phyloP scores from a whole-genome alignment of 2,797 vertebrate species.

The Glossophaga mutica region DNA sequence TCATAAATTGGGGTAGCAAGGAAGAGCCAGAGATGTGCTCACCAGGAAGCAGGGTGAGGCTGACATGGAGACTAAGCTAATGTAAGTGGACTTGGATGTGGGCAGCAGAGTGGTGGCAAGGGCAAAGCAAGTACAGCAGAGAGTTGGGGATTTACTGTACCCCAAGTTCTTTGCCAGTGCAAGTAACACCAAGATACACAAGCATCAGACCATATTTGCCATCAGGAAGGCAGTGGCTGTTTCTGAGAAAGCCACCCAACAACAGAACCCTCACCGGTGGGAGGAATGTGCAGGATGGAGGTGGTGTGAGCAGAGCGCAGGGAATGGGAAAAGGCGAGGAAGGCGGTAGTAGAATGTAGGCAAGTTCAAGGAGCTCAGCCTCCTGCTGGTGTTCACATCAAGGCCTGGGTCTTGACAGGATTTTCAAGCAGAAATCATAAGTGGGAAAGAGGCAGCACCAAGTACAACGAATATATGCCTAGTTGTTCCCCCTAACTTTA shows the following conservation, averaged over 20 bases:
- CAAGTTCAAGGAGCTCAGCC: not conserved
- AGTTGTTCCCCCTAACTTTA: not conserved
- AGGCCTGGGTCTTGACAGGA: not conserved
- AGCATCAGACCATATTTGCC: too few species aligned
- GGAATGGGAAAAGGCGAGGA: not conserved
- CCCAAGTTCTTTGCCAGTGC: not conserved
- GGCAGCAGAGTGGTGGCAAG: not conserved
- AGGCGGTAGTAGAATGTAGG: rapidly evolving
- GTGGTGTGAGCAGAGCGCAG: not conserved
- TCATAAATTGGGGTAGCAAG: not conserved
- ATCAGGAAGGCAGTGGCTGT: not conserved
- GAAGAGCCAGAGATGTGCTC: not conserved
- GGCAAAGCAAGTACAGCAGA: not conserved
- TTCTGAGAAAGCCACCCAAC: not conserved
- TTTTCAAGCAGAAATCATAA: slow-evolving; percentile 8
- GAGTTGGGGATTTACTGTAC: not conserved
- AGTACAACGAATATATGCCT: not conserved
- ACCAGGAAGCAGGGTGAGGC: not conserved
- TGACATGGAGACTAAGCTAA: not conserved
- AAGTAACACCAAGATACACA: not conserved
- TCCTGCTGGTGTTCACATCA: not conserved
- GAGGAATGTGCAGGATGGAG: not conserved
- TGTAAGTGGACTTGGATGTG: not conserved
- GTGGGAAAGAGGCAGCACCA: not conserved
- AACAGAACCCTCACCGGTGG: not conserved